Percentiles rank a stretch among this genome's conserved stretches.
phyloP scores from a whole-genome alignment of 2,888 invertebrate species.

The Lucinisca nassula region DNA sequence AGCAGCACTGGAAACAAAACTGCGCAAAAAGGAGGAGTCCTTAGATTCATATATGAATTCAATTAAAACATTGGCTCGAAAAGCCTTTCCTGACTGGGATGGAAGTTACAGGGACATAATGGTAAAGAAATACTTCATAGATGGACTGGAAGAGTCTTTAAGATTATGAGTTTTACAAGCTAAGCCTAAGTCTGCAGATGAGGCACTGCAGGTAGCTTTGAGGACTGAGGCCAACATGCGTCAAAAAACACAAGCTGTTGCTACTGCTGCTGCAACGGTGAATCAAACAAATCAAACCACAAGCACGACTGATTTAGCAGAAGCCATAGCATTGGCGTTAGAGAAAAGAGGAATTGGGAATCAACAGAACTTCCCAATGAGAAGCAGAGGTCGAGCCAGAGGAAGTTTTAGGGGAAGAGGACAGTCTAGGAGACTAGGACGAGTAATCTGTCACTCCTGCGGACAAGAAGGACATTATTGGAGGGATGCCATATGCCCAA shows the following conservation, averaged over 20 bases:
- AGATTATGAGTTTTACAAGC: not conserved
- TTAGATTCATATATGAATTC: not conserved
- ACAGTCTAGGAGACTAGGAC: not conserved
- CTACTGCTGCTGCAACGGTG: not conserved
- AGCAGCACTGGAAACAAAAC: not conserved
- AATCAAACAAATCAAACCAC: not conserved
- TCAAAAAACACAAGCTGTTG: not conserved
- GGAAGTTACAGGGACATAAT: not conserved
- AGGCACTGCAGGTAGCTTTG: not conserved
- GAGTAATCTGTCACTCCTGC: not conserved
- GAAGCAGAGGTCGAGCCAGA: not conserved
- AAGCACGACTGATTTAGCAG: not conserved
- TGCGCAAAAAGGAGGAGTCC: not conserved
- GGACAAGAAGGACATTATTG: constrained; percentile 13
- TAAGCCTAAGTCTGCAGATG: not conserved
- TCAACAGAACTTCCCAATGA: not conserved
- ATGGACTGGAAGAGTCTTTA: not conserved
- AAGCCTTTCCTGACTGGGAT: constrained; percentile 14
- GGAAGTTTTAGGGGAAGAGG: not conserved
- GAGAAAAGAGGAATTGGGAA: not conserved
- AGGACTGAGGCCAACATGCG: not conserved
- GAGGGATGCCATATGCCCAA: constrained; percentile 2
- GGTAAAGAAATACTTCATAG: constrained; percentile 10
- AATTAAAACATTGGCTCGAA: not conserved
- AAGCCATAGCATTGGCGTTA: constrained; percentile 2